phyloP scores from a whole-genome alignment of 2,113 vertebrate species.

The Malaclemys terrapin region DNA sequence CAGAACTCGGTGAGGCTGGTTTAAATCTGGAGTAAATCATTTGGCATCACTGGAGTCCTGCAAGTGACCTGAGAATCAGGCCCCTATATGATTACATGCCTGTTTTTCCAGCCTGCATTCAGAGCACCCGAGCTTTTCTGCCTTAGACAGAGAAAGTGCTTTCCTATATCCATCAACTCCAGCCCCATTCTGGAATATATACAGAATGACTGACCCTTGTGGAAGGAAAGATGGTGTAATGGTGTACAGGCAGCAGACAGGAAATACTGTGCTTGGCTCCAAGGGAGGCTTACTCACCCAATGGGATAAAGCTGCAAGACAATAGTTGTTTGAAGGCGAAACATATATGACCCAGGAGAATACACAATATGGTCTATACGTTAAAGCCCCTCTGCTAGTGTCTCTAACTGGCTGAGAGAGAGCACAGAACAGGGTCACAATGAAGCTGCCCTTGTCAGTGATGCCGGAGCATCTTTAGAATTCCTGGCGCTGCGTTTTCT shows the following conservation, averaged over 20 bases:
- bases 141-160: not conserved
- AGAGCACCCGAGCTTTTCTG: not conserved
- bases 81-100: not conserved
- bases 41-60: not conserved
- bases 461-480: not conserved
- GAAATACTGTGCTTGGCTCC: not conserved
- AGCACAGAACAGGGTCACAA: not conserved
- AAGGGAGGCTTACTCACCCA: not conserved
- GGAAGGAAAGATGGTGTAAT: not conserved
- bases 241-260: not conserved
- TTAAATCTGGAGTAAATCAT: rapidly evolving
- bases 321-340: slow-evolving; percentile 14
- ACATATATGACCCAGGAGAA: not conserved
- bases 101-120: not conserved
- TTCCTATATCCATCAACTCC: not conserved
- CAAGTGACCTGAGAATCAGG: not conserved
- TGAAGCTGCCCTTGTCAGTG: not conserved
- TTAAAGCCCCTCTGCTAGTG: not conserved
- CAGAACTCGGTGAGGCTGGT: rapidly evolving
- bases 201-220: not conserved
- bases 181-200: not conserved
- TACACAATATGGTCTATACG: not conserved
- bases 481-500: not conserved
- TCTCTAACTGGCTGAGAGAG: not conserved
- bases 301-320: not conserved